These are phyloP conservation scores for Cantharis rustica DNA, from an alignment of 2,888 invertebrate species.

Conservation along the genomic window DNA sequence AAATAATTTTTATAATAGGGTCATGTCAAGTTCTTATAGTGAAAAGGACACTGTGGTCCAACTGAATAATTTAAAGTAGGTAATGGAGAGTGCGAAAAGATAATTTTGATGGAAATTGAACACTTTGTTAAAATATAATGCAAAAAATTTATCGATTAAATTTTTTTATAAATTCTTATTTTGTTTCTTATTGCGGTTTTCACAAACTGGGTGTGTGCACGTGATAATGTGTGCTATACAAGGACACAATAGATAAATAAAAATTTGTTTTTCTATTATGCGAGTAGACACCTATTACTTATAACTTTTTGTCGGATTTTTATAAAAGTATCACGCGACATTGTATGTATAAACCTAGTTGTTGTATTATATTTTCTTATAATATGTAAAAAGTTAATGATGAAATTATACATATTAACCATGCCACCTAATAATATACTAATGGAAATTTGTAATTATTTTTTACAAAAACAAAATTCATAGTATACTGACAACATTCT, in stretches of 20 bases:
- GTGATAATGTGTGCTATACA: background rate
- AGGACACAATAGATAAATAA: background rate
- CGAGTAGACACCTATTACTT: background rate
- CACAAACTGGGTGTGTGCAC: background rate
- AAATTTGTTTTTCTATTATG: background rate
- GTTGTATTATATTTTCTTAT: conserved; percentile 1
- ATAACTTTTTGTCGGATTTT: background rate
- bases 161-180: background rate
- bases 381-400: too few relatives aligned
- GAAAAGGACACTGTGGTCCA: background rate
- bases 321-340: conserved; percentile 3
- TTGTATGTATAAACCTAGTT: conserved; percentile 8
- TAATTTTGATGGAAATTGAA: too few relatives aligned
- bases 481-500: too few relatives aligned
- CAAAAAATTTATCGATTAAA: background rate
- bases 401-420: too few relatives aligned
- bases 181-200: background rate
- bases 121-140: too few relatives aligned
- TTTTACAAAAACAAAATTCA: too few relatives aligned
- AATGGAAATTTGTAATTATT: too few relatives aligned
- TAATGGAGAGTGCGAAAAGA: too few relatives aligned
- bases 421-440: too few relatives aligned
- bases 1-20: background rate
- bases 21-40: background rate
- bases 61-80: too few relatives aligned